Base-by-base conservation (phyloP, 2,888 invertebrate genomes). In the Zaprionus bogoriensis region DNA sequence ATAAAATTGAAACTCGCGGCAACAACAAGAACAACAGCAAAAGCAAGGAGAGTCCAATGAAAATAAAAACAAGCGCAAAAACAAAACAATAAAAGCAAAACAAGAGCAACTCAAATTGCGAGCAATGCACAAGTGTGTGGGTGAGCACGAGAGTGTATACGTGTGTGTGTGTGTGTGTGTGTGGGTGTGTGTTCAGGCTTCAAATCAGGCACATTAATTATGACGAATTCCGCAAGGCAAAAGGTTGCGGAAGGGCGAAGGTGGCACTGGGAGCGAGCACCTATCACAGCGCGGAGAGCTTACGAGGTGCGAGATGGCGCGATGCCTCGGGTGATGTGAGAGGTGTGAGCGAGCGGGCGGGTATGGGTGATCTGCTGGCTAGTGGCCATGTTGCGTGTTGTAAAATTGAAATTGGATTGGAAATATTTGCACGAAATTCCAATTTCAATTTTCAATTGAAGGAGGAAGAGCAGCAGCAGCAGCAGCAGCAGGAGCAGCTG, bases 381-480 rank as follows among this genome's bases (percentile, higher is more conserved):
- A 25, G 52, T 69, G 61, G 61, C 57, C 46, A 52, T 71, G 62
- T 69, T 65, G 76, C 63, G 71, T 74, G 65, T 57, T 78, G 70
- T 77, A 79, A 82, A 81, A 82, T 82, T 78, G 75, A 79, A 79
- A 79, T 79, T 79, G 79, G 65, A 75, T 79, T 85, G 75, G 62
- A 79, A 82, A 82, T 85, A 78, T 79, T 79, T 82, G 79, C 79
- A 55, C 79, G 67, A 75, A 82, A 79, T 78, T 72, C 73, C 79
- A 72, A 78, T 82, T 78, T 68, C 78, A 76, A 72, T 80, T 85
- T 85, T 78, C 79, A 72, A 82, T 82, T 67, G 75, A 68, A 60
- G 79, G 7, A 25, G 25, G 23, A 5, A 22, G 6, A 10, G 48
- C 2, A 3, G 4, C 4, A 3, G 6, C n/a, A 5, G 1, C 6